Conservation (phyloP, 1,140 invertebrate genomes). For the Wiebesia pumilae region DNA sequence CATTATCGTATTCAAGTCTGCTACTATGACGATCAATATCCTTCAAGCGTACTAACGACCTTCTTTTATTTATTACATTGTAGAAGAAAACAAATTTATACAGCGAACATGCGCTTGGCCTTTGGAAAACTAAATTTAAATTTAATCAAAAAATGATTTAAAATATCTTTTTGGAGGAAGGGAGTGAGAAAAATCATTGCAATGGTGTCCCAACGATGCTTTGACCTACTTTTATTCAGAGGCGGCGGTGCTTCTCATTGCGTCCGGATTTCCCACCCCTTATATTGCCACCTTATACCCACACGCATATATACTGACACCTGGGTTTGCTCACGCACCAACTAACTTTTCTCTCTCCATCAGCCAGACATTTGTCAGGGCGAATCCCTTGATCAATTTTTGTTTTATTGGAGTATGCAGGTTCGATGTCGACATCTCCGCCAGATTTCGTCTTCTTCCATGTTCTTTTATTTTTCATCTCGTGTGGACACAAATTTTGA, state of each 20-base stretch:
- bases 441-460: background rate
- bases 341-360: background rate
- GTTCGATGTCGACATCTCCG: conserved; percentile 34
- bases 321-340: conserved; percentile 7
- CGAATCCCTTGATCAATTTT: conserved; percentile 24
- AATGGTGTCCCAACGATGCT: conserved; percentile 20
- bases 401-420: conserved; percentile 8
- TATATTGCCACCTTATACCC: background rate
- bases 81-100: background rate
- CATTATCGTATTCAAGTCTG: background rate
- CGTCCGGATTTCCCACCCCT: conserved; percentile 43
- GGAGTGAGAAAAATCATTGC: background rate
- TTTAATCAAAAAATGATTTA: background rate
- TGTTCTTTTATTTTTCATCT: background rate
- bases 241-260: conserved; percentile 7
- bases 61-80: background rate
- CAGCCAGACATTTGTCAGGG: background rate
- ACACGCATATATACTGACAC: no score
- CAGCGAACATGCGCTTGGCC: no score
- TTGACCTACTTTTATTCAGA: conserved; percentile 45
- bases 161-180: background rate
- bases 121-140: background rate
- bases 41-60: background rate
- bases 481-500: background rate
- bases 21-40: background rate